A percentile compares a stretch with the other conserved stretches of the same genome.
phyloP scores from a whole-genome alignment of 1,140 invertebrate genomes.

The Leptopilina clavipes region DNA sequence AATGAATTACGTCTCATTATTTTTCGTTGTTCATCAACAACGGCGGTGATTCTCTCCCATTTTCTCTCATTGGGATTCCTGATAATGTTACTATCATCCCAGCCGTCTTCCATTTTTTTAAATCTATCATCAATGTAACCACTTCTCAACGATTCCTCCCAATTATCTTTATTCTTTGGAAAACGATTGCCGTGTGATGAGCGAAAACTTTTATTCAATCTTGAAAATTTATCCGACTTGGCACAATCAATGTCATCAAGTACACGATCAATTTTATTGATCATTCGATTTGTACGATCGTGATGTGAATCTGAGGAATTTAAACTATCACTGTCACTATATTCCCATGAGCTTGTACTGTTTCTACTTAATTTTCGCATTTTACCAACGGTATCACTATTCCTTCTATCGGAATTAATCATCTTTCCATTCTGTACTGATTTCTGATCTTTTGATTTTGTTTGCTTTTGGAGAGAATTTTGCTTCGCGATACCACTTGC shows the following conservation, averaged over 20 bases:
- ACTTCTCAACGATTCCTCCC: slow-evolving; percentile 65
- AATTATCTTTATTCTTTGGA: slow-evolving; percentile 73
- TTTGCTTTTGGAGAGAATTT: slow-evolving; percentile 43
- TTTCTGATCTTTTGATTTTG: slow-evolving; percentile 43
- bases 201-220: background rate
- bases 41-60: slow-evolving; percentile 65
- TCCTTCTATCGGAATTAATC: slow-evolving; percentile 38
- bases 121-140: slow-evolving; percentile 57
- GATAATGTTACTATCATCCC: slow-evolving; percentile 69
- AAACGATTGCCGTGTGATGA: slow-evolving; percentile 36
- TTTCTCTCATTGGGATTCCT: slow-evolving; percentile 63
- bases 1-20: slow-evolving; percentile 47
- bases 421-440: slow-evolving; percentile 40
- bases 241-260: slow-evolving; percentile 52
- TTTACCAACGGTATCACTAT: slow-evolving; percentile 37
- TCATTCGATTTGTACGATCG: slow-evolving; percentile 50
- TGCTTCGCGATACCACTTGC: slow-evolving; percentile 78
- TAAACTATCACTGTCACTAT: slow-evolving; percentile 76
- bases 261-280: slow-evolving; percentile 51
- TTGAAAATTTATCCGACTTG: slow-evolving; percentile 24
- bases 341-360: slow-evolving; percentile 76
- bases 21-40: slow-evolving; percentile 57
- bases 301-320: slow-evolving; percentile 65
- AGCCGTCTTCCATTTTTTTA: slow-evolving; percentile 67
- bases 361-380: slow-evolving; percentile 69